Conservation (phyloP, 2,888 invertebrate genomes). For the Leptarthrus brevirostris region DNA sequence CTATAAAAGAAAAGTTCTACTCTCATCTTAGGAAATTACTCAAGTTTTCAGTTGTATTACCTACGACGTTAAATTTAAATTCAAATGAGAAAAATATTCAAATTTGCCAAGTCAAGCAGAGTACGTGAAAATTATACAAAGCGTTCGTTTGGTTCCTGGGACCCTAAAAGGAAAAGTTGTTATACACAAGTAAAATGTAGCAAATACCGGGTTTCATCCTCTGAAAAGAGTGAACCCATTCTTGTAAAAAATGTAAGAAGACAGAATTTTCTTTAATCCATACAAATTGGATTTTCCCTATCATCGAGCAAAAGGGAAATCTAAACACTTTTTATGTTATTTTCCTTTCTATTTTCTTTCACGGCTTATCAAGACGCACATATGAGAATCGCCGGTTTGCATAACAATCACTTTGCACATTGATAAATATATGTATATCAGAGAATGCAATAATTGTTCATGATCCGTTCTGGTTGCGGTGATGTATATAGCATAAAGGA, state of each 20-base stretch:
- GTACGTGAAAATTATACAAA: conserved; percentile 53
- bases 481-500: conserved; percentile 18
- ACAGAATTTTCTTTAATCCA: conserved; percentile 35
- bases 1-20: too few species aligned
- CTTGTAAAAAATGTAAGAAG: conserved; percentile 30
- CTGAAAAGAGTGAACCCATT: not conserved
- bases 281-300: conserved; percentile 50
- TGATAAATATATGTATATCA: too few species aligned
- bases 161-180: too few species aligned
- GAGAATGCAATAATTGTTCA: conserved; percentile 9
- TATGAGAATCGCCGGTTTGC: not conserved
- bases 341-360: too few species aligned
- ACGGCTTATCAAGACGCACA: not conserved
- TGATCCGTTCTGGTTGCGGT: not conserved
- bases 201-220: not conserved
- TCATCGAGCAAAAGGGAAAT: not conserved
- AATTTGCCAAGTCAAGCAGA: conserved; percentile 21
- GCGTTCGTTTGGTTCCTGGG: conserved; percentile 7
- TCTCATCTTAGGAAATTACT: not conserved
- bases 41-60: not conserved
- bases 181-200: conserved; percentile 21
- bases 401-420: too few species aligned
- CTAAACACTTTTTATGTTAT: not conserved
- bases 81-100: conserved; percentile 49
- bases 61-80: conserved; percentile 36